A percentile compares a stretch with the other conserved stretches of the same genome.
Evolutionary conservation across 2,113 vertebrate genomes (phyloP).

Genomic region (Pelobates fuscus): DNA sequence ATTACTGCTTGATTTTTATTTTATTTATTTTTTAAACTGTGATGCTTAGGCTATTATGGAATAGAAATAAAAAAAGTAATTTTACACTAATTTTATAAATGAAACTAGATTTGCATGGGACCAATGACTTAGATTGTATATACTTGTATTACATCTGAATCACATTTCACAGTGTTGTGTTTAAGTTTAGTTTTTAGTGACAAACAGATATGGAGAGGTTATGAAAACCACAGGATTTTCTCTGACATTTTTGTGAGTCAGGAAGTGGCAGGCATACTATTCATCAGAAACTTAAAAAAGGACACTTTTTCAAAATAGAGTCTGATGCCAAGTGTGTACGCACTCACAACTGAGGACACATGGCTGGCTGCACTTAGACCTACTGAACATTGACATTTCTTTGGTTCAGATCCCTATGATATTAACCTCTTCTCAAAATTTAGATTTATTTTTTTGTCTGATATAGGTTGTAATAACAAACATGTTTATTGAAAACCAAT

Average conservation of each 20-base stretch:
- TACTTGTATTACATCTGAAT: no score
- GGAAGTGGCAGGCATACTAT: slow-evolving; percentile 6
- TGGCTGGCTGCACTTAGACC: neutral
- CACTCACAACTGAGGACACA: neutral
- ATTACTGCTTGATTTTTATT: no score
- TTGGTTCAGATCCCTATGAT: slow-evolving; percentile 8
- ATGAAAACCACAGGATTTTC: neutral
- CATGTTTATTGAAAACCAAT: no score
- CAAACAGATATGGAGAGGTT: neutral
- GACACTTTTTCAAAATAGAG: slow-evolving; percentile 16
- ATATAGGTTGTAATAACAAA: no score
- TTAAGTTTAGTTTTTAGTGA: neutral
- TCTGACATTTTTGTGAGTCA: slow-evolving; percentile 8
- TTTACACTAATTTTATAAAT: no score
- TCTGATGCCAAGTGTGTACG: slow-evolving; percentile 4
- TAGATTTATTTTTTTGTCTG: neutral
- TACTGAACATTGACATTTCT: slow-evolving; percentile 2
- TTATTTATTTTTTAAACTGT: no score
- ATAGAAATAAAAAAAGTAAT: no score
- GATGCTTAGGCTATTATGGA: no score
- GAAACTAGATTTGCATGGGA: no score
- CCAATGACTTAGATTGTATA: no score
- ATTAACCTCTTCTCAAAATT: neutral
- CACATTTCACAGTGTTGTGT: neutral
- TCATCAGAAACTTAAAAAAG: slow-evolving; percentile 18